Base-by-base conservation (phyloP, 2,888 invertebrate species). In the Ferrisia virgata region DNA sequence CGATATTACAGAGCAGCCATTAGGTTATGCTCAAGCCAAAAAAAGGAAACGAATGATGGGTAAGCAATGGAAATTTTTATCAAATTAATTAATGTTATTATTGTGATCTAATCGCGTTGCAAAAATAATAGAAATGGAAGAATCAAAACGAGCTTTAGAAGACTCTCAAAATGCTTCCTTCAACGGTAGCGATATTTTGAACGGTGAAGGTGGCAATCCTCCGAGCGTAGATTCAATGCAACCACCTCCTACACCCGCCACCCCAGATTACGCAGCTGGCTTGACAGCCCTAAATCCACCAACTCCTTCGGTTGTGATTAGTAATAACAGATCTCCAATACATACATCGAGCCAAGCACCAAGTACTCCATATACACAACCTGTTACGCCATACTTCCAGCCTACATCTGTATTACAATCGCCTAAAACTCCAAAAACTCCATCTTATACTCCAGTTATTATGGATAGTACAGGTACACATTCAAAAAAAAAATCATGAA, bases 1-100 rank as follows among this genome's bases (percentile, higher is more conserved):
- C 53, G 98, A 98, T 88, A 96, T 98, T 87, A 93, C 94, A 2
- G 98, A 98, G 88, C 96, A 97, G 88, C 98, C 98, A 0, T 89
- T 95, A 39, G 95, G 95, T 11, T 93, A 93, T 88, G 93, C 94
- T 0, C 93, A 93, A 76, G 95, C 96, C 18, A 97, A 97, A 88
- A 95, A 97, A 89, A 92, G 97, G 87, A 93, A 95, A 88, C 93
- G 94, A 87, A 93, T 94, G 89, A 93, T 94, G 87, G 94, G 94
- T 94, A 86, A 85, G 86, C n/a, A n/a, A n/a, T n/a, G n/a, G n/a
- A n/a, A n/a, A n/a, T n/a, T n/a, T n/a, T n/a, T n/a, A n/a, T n/a
- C n/a, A n/a, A n/a, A n/a, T n/a, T n/a, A n/a, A n/a, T n/a, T n/a
- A n/a, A n/a, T n/a, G n/a, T n/a, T n/a, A n/a, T n/a, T n/a, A n/a